Conservation (phyloP, 1,140 invertebrate species). For the Ceratosolen solmsi region DNA sequence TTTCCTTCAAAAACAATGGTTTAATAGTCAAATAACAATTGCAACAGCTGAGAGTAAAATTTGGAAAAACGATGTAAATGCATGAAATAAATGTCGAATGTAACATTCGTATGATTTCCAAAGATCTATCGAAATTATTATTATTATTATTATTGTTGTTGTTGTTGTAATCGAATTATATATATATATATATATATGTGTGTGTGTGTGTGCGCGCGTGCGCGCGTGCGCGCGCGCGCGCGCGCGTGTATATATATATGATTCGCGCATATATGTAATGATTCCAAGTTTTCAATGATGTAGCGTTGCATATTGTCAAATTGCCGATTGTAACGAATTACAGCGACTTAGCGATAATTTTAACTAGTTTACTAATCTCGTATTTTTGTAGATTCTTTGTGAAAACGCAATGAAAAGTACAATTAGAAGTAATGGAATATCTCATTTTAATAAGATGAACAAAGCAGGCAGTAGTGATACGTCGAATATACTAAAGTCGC, state of each 20-base stretch:
- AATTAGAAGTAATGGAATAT: slow-evolving; percentile 20
- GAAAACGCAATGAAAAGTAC: slow-evolving; percentile 31
- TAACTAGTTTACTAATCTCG: not conserved
- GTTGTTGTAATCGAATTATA: too few relatives aligned
- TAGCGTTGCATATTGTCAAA: not conserved
- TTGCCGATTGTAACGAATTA: not conserved
- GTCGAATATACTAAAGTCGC: not conserved
- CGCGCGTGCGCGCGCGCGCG: too few relatives aligned
- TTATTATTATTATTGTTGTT: too few relatives aligned
- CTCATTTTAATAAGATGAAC: not conserved
- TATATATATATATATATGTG: too few relatives aligned
- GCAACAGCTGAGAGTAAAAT: not conserved
- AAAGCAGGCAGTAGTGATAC: slow-evolving; percentile 7
- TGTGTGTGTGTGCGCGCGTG: too few relatives aligned
- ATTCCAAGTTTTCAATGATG: not conserved
- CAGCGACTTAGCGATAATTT: not conserved
- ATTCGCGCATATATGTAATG: too few relatives aligned
- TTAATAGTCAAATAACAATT: not conserved
- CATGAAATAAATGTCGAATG: not conserved
- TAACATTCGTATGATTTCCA: not conserved
- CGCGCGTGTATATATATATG: too few relatives aligned
- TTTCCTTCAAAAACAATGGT: not conserved
- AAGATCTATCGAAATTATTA: too few relatives aligned
- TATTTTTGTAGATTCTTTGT: slow-evolving; percentile 25
- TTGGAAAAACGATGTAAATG: not conserved